phyloP scores from a whole-genome alignment of 2,888 invertebrate species.

The Endotricha flammealis region DNA sequence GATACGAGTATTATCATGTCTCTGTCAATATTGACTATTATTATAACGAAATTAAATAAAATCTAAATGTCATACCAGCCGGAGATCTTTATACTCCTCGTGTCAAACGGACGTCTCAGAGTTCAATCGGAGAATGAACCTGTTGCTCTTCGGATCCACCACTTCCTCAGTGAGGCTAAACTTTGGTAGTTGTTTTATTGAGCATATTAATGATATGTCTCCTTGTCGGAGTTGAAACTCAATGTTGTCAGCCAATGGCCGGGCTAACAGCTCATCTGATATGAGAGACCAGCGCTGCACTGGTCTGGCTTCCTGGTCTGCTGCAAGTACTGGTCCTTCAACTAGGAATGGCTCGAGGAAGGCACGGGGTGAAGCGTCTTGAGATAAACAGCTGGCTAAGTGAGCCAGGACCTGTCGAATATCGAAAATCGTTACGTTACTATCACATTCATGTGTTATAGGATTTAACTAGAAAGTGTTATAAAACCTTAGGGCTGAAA shows the following conservation, averaged over 20 bases:
- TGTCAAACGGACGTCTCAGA: conserved; percentile 98
- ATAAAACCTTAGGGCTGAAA: too few relatives aligned
- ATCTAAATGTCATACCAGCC: conserved; percentile 64
- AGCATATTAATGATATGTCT: conserved; percentile 94
- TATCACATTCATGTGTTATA: too few relatives aligned
- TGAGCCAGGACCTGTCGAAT: conserved; percentile 83
- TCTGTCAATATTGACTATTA: too few relatives aligned
- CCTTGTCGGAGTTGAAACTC: conserved; percentile 95
- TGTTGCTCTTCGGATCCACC: conserved; percentile 96
- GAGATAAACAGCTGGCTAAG: conserved; percentile 92
- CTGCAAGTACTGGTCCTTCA: conserved; percentile 90
- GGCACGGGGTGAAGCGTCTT: conserved; percentile 95
- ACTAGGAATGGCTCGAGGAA: conserved; percentile 96
- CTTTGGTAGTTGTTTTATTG: conserved; percentile 91
- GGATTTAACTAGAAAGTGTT: too few relatives aligned
- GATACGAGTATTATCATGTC: too few relatives aligned
- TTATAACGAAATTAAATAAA: conserved; percentile 32
- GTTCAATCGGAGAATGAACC: conserved; percentile 94
- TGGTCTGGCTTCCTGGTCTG: conserved; percentile 87
- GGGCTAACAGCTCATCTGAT: conserved; percentile 93
- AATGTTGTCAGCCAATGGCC: conserved; percentile 89
- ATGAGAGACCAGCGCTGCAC: conserved; percentile 98
- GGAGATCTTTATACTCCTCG: conserved; percentile 49
- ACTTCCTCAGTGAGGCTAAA: conserved; percentile 97
- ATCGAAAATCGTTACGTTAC: too few relatives aligned